Conservation (phyloP, 2,888 invertebrate species). For the Heliconius sara region DNA sequence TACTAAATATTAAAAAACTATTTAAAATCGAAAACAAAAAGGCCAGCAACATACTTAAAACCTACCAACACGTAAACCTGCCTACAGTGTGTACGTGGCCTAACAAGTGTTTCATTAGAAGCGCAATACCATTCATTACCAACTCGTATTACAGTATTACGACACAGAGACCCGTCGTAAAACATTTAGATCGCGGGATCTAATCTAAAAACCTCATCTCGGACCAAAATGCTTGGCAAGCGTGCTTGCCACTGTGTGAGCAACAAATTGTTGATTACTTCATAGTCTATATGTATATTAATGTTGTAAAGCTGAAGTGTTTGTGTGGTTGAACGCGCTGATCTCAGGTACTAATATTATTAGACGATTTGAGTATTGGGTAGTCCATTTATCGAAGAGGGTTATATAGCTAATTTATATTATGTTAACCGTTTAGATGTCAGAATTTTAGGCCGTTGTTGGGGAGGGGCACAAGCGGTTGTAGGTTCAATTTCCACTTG, state of each 20-base stretch:
- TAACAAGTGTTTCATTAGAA: constrained; percentile 34
- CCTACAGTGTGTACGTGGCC: constrained; percentile 16
- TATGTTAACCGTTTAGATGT: background rate
- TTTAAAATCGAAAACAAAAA: background rate
- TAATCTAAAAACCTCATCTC: constrained; percentile 51
- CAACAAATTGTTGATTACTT: constrained; percentile 23
- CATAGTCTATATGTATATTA: background rate
- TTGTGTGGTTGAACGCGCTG: background rate
- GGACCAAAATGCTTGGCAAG: constrained; percentile 45
- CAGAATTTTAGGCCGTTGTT: too few relatives aligned
- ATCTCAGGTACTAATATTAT: background rate
- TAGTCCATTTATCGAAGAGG: too few relatives aligned
- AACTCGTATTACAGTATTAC: constrained; percentile 48
- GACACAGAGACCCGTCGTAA: constrained; percentile 50
- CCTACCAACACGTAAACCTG: too few relatives aligned
- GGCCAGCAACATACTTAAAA: background rate
- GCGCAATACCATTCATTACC: constrained; percentile 44
- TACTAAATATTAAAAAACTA: background rate
- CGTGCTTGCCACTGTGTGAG: constrained; percentile 44
- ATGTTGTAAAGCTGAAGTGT: background rate
- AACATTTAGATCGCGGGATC: constrained; percentile 48
- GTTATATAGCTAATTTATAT: background rate
- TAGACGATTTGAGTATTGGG: background rate
- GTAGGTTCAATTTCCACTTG: too few relatives aligned
- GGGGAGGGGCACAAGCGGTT: too few relatives aligned